These are phyloP conservation scores for Diaphora mendica DNA, from an alignment of 2,888 invertebrate species.

Conservation along the genomic window DNA sequence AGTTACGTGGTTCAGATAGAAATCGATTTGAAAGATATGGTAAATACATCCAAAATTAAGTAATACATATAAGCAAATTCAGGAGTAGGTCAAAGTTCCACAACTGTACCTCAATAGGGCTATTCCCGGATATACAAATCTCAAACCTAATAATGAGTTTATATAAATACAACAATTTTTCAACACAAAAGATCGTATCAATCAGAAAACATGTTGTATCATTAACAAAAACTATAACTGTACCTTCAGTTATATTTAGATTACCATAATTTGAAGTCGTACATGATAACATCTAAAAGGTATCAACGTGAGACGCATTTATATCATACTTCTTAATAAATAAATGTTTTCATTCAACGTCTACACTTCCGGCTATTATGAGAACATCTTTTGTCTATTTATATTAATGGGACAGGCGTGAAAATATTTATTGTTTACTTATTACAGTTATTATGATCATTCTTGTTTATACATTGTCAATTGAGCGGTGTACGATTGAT, in stretches of 20 bases:
- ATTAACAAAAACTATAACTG: conserved; percentile 14
- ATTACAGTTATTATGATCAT: conserved; percentile 28
- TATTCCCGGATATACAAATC: not conserved
- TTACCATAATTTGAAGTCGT: conserved; percentile 13
- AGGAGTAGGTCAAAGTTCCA: not conserved
- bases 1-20: too few relatives aligned
- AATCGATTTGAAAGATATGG: not conserved
- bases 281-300: conserved; percentile 2
- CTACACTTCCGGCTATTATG: conserved; percentile 15
- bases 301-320: conserved; percentile 7
- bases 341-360: conserved; percentile 10
- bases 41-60: too few relatives aligned
- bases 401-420: conserved; percentile 39
- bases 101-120: not conserved
- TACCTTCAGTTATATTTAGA: conserved; percentile 2
- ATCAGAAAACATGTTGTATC: not conserved
- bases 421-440: conserved; percentile 26
- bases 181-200: conserved; percentile 2
- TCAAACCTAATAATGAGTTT: not conserved
- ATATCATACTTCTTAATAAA: conserved; percentile 8
- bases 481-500: not conserved
- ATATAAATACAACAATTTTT: not conserved
- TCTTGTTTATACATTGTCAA: conserved; percentile 20
- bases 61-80: not conserved
- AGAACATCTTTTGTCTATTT: conserved; percentile 29